Evolutionary conservation across 2,113 vertebrate genomes (phyloP).

Genomic region (Probosciger aterrimus): DNA sequence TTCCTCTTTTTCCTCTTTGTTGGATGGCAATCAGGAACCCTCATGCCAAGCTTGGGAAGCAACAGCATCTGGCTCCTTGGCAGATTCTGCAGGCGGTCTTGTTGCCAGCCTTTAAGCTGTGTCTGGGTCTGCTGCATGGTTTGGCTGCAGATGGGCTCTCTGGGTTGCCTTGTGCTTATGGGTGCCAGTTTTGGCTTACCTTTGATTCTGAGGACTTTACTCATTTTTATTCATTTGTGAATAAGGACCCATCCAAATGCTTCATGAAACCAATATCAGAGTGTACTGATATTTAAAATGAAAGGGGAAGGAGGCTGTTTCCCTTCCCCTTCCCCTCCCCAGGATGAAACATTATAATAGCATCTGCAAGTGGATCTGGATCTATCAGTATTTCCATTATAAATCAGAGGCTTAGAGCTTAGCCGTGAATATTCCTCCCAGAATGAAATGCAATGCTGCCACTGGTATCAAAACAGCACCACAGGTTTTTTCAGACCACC

Average conservation of each 20-base stretch:
- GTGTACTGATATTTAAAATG: conserved; percentile 68
- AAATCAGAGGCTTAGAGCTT: conserved; percentile 56
- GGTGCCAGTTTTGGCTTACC: conserved; percentile 84
- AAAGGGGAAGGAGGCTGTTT: conserved; percentile 43
- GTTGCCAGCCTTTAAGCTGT: conserved; percentile 84
- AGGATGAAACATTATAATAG: conserved; percentile 64
- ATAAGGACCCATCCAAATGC: conserved; percentile 79
- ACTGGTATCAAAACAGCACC: not conserved
- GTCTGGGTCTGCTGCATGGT: conserved; percentile 84
- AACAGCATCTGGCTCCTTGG: conserved; percentile 86
- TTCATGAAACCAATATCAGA: conserved; percentile 76
- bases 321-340: conserved; percentile 31
- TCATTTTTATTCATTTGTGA: conserved; percentile 86
- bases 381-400: conserved; percentile 66
- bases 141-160: conserved; percentile 85
- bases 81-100: conserved; percentile 79
- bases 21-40: conserved; percentile 84
- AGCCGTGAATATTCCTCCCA: conserved; percentile 59
- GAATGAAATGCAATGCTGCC: conserved; percentile 9
- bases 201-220: conserved; percentile 83
- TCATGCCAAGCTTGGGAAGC: conserved; percentile 85
- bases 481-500: conserved; percentile 27
- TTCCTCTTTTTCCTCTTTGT: conserved; percentile 85
- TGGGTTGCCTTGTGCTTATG: conserved; percentile 85
- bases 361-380: conserved; percentile 65